Evolutionary conservation across 2,797 vertebrate genomes (phyloP).

Genomic region (Staurois parvus): DNA sequence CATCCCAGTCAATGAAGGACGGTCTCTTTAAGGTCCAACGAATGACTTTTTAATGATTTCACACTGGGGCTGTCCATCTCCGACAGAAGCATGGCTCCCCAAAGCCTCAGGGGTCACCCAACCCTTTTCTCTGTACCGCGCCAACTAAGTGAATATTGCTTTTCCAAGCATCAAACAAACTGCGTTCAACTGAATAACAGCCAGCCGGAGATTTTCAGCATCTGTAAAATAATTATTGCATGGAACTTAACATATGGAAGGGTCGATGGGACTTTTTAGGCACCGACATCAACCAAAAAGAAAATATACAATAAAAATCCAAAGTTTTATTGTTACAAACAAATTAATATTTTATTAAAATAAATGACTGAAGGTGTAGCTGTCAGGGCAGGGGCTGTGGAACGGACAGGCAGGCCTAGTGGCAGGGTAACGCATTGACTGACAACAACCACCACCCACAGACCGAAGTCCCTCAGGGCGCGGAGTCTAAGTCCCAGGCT

Average conservation of each 20-base stretch:
- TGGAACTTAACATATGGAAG: not conserved
- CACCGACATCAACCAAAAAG: too few species aligned
- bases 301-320: too few species aligned
- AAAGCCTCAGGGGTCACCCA: slow-evolving; percentile 29
- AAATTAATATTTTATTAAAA: too few species aligned
- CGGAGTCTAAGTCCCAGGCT: too few species aligned
- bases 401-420: too few species aligned
- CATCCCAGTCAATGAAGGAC: slow-evolving; percentile 38
- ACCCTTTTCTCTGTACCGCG: not conserved
- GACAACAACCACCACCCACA: too few species aligned
- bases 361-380: too few species aligned
- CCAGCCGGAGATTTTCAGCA: not conserved
- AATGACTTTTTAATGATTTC: slow-evolving; percentile 16
- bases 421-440: too few species aligned
- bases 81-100: slow-evolving; percentile 1
- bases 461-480: too few species aligned
- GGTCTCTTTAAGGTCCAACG: slow-evolving; percentile 42
- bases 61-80: not conserved
- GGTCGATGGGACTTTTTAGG: too few species aligned
- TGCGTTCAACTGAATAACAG: not conserved
- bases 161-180: slow-evolving; percentile 9
- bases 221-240: not conserved
- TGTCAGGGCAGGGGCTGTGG: too few species aligned
- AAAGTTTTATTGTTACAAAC: too few species aligned
- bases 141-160: not conserved